A percentile compares a stretch with the other conserved stretches of the same genome.
phyloP scores from a whole-genome alignment of 2,113 vertebrate genomes.

The Hepsetus odoe region DNA sequence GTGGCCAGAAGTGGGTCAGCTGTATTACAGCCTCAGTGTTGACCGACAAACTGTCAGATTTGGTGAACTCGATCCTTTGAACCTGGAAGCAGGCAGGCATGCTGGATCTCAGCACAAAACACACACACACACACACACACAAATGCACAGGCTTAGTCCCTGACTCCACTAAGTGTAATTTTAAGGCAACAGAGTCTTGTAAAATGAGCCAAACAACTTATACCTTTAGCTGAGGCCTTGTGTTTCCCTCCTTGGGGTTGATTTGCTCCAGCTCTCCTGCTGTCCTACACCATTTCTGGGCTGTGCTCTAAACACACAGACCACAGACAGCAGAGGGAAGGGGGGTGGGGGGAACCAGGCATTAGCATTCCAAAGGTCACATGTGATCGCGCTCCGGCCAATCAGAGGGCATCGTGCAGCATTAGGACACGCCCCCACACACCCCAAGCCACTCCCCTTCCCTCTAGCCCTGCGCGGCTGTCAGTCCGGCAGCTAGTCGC shows the following conservation, averaged over 20 bases:
- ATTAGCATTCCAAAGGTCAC: conserved; percentile 74
- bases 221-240: conserved; percentile 64
- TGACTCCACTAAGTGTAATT: not conserved
- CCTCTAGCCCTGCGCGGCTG: conserved; percentile 60
- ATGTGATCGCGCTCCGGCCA: conserved; percentile 66
- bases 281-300: conserved; percentile 72
- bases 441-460: conserved; percentile 32
- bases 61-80: conserved; percentile 22
- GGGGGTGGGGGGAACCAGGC: conserved; percentile 50
- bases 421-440: conserved; percentile 47
- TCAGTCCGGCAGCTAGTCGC: conserved; percentile 70
- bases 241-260: conserved; percentile 49
- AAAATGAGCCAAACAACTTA: conserved; percentile 30
- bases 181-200: not conserved
- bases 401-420: conserved; percentile 38
- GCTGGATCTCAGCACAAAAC: conserved; percentile 45
- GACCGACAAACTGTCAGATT: conserved; percentile 47
- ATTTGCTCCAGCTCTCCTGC: conserved; percentile 51
- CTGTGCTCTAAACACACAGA: conserved; percentile 61
- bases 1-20: conserved; percentile 37
- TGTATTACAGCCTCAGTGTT: conserved; percentile 32
- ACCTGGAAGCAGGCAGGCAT: conserved; percentile 54
- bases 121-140: conserved; percentile 36
- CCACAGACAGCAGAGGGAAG: conserved; percentile 50
- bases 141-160: conserved; percentile 35